Evolutionary conservation across 1,140 invertebrate species (phyloP), one percentile per base, ranked within the genome.

Genomic region (Propsilocerus akamusi): DNA sequence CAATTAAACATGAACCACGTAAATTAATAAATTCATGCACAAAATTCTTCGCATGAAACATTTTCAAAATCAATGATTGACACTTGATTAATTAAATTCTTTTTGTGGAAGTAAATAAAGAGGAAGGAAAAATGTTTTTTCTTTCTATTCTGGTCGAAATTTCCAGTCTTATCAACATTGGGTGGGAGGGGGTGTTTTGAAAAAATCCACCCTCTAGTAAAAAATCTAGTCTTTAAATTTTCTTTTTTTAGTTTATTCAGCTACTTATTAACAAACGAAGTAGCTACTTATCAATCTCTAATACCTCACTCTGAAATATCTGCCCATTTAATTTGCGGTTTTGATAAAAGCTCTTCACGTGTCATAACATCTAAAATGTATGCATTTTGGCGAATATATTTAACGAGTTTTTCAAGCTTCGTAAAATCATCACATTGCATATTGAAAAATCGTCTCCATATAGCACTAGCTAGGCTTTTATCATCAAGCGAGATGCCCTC

Each of bases 381-480:
- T 62, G 83, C 77, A 68, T 84, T 80, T 66, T 78, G 74, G 53
- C 83, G 72, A 49, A 85, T 71, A 60, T 83, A 85, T 61, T 71
- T 73, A 1, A 86, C 69, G 57, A 87, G 60, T 50, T 64, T 68
- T 54, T 83, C 82, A 53, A 88, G 52, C 25, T 74, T 64, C 53
- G 69, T 66, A 22, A 79, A 74, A 55, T 78, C 66, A 46, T 78
- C 70, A 52, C 71, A 70, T 50, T 76, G 63, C 51, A 71, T 69
- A 52, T 72, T 67, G 55, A 88, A 85, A 56, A 92, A 76, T 52
- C 81, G 72, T 56, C 83, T 73, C 88, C 88, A 94, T n/a, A 93
- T 52, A 10, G 86, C 84, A 25, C 73, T 75, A 20, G 88, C 87
- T 51, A 94, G 65, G 7, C 80, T 66, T 51, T 65, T 72, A 60